phyloP scores from a whole-genome alignment of 2,113 vertebrate species.

The Apteryx owenii region DNA sequence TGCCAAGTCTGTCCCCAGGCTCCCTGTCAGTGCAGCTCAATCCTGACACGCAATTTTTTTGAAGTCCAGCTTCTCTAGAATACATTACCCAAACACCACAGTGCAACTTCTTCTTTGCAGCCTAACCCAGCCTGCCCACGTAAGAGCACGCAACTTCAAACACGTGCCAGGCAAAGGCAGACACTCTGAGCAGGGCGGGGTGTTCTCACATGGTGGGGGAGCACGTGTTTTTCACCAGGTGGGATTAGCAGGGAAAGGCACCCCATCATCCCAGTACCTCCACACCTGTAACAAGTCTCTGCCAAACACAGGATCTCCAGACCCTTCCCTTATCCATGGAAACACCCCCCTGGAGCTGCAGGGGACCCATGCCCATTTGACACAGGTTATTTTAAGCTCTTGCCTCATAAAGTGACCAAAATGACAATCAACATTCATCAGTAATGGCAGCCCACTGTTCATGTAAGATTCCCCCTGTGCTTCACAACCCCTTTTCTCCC shows the following conservation, averaged over 20 bases:
- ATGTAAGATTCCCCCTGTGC: background rate
- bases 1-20: background rate
- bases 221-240: background rate
- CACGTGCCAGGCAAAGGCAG: background rate
- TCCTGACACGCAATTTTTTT: background rate
- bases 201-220: background rate
- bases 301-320: background rate
- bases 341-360: background rate
- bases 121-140: background rate
- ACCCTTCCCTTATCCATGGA: background rate
- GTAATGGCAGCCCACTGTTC: background rate
- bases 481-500: background rate
- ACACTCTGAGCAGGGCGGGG: background rate
- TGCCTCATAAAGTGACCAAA: background rate
- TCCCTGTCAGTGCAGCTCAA: background rate
- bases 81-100: background rate
- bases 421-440: background rate
- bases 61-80: background rate
- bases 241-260: background rate
- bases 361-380: background rate
- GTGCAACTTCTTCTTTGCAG: background rate
- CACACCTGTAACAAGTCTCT: background rate
- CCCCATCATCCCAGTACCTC: background rate
- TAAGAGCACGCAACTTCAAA: background rate
- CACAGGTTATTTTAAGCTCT: background rate